phyloP scores from a whole-genome alignment of 2,888 invertebrate species.

The Sinodicranocentrus sp. region DNA sequence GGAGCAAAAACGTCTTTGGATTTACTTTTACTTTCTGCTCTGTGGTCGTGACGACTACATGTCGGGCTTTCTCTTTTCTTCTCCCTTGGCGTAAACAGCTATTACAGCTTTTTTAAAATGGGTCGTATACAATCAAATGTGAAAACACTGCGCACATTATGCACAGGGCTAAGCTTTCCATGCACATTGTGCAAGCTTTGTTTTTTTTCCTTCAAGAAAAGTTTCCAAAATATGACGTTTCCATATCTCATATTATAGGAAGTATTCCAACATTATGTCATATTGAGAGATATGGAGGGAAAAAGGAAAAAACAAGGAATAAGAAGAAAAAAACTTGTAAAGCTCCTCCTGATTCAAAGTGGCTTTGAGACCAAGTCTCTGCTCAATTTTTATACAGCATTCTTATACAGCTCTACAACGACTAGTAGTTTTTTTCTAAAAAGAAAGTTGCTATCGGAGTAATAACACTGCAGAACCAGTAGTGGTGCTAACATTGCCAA shows the following conservation, averaged over 20 bases:
- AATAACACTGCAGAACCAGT: constrained; percentile 25
- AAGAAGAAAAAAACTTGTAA: constrained; percentile 6
- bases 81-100: neutral
- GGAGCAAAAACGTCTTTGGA: neutral
- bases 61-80: neutral
- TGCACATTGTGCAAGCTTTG: neutral
- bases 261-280: constrained; percentile 16
- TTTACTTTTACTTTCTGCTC: constrained; percentile 42
- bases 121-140: constrained; percentile 15
- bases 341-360: neutral
- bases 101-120: constrained; percentile 15
- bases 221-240: neutral
- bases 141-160: constrained; percentile 31
- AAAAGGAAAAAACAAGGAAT: neutral
- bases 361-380: constrained; percentile 14
- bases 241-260: constrained; percentile 22
- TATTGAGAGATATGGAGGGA: neutral
- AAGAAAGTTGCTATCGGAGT: constrained; percentile 33
- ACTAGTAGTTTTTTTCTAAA: neutral
- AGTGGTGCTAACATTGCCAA: constrained; percentile 35
- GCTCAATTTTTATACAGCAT: neutral
- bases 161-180: constrained; percentile 24
- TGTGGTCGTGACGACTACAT: neutral
- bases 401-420: neutral
- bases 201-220: constrained; percentile 8